A percentile compares a stretch with the other conserved stretches of the same genome.
Evolutionary conservation across 2,888 invertebrate genomes (phyloP).

Genomic region (Erebia epiphron): DNA sequence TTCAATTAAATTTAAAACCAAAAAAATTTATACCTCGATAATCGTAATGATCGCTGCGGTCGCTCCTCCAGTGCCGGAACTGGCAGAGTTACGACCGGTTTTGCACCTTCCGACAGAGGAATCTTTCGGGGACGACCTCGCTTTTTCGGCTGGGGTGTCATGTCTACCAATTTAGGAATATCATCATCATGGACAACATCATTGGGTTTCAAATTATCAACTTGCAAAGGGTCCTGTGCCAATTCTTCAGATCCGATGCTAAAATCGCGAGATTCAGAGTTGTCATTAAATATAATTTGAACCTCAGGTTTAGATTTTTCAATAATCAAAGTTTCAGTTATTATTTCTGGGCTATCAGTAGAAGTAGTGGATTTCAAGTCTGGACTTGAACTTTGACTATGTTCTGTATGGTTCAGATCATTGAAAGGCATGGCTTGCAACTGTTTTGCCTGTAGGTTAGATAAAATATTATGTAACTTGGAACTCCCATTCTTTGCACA

Average conservation of each 20-base stretch:
- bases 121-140: constrained; percentile 76
- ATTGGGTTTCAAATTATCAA: constrained; percentile 52
- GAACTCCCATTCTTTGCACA: constrained; percentile 81
- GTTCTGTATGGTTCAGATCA: constrained; percentile 60
- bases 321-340: constrained; percentile 55
- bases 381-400: constrained; percentile 53
- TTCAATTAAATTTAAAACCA: constrained; percentile 6
- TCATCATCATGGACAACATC: constrained; percentile 50
- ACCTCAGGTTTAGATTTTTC: constrained; percentile 64
- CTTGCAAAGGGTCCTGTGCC: constrained; percentile 76
- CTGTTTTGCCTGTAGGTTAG: constrained; percentile 74
- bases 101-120: constrained; percentile 65
- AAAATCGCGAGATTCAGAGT: constrained; percentile 70
- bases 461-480: constrained; percentile 74
- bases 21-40: constrained; percentile 62
- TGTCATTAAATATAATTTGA: constrained; percentile 75
- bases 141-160: constrained; percentile 75
- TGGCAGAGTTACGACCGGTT: constrained; percentile 58
- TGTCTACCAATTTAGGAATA: constrained; percentile 55
- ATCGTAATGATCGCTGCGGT: constrained; percentile 72
- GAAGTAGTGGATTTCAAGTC: constrained; percentile 68
- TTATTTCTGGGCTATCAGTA: constrained; percentile 61
- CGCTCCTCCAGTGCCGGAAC: constrained; percentile 74
- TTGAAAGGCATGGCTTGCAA: constrained; percentile 63
- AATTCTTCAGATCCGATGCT: constrained; percentile 62